Conservation (phyloP, 2,113 vertebrate species). For the Scortum barcoo region DNA sequence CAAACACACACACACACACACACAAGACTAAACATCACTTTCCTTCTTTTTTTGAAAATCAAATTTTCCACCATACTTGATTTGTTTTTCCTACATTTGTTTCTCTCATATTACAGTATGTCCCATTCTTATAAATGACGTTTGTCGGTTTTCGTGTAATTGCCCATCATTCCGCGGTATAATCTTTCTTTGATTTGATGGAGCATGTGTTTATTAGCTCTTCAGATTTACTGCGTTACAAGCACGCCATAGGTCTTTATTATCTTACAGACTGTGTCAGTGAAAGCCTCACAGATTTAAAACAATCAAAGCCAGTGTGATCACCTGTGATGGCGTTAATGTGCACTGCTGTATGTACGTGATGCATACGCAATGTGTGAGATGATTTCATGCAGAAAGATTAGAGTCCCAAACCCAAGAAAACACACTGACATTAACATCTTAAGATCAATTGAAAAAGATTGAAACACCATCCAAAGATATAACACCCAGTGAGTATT, state of each 20-base stretch:
- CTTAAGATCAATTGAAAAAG: slow-evolving; percentile 11
- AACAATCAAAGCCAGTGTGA: neutral
- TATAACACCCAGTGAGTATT: neutral
- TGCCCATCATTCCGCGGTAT: neutral
- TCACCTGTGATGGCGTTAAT: neutral
- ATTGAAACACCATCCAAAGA: slow-evolving; percentile 16
- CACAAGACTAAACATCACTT: neutral
- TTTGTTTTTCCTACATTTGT: slow-evolving; percentile 13
- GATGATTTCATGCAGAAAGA: neutral
- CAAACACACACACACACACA: neutral
- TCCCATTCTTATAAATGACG: neutral
- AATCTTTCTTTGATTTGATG: neutral
- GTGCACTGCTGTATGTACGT: neutral
- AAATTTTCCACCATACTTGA: neutral
- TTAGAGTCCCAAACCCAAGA: neutral
- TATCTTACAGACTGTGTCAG: neutral
- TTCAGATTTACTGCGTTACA: neutral
- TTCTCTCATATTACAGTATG: neutral
- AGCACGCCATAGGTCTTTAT: neutral
- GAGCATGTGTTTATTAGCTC: neutral
- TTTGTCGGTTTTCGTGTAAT: neutral
- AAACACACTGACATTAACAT: neutral
- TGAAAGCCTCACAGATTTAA: neutral
- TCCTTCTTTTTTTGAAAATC: neutral
- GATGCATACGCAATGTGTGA: neutral